A percentile compares a stretch with the other conserved stretches of the same genome.
Evolutionary conservation across 2,888 invertebrate genomes (phyloP).

Genomic region (Anoplius nigerrimus): DNA sequence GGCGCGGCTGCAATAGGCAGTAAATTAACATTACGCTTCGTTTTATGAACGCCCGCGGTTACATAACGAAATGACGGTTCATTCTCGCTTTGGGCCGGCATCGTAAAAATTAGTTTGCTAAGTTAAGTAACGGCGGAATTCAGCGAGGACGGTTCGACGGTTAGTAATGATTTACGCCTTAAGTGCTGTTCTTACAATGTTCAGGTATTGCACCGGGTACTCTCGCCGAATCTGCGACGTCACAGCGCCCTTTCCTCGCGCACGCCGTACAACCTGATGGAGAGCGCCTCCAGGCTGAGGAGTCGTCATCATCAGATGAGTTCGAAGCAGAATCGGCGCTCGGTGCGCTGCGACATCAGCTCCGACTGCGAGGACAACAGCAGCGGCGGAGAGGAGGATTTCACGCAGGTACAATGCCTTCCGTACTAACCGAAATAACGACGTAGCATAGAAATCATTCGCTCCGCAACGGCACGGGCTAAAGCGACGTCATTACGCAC

Average conservation of each 20-base stretch:
- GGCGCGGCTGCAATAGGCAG: too few relatives aligned
- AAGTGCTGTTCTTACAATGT: constrained; percentile 23
- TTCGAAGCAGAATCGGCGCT: constrained; percentile 64
- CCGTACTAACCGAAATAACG: too few relatives aligned
- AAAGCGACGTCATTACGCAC: too few relatives aligned
- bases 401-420: constrained; percentile 62
- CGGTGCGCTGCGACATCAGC: constrained; percentile 65
- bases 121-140: too few relatives aligned
- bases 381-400: constrained; percentile 74
- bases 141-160: too few relatives aligned
- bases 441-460: too few relatives aligned
- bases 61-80: too few relatives aligned
- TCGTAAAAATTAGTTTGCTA: not conserved
- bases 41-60: too few relatives aligned
- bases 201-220: constrained; percentile 69
- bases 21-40: too few relatives aligned
- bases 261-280: constrained; percentile 67
- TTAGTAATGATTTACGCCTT: too few relatives aligned
- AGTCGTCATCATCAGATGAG: constrained; percentile 67
- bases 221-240: constrained; percentile 64
- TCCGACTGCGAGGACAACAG: constrained; percentile 75
- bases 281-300: constrained; percentile 65
- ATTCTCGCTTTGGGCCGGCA: not conserved
- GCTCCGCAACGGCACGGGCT: too few relatives aligned
- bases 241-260: constrained; percentile 62